phyloP scores from a whole-genome alignment of 2,113 vertebrate genomes.

The Pituophis catenifer region DNA sequence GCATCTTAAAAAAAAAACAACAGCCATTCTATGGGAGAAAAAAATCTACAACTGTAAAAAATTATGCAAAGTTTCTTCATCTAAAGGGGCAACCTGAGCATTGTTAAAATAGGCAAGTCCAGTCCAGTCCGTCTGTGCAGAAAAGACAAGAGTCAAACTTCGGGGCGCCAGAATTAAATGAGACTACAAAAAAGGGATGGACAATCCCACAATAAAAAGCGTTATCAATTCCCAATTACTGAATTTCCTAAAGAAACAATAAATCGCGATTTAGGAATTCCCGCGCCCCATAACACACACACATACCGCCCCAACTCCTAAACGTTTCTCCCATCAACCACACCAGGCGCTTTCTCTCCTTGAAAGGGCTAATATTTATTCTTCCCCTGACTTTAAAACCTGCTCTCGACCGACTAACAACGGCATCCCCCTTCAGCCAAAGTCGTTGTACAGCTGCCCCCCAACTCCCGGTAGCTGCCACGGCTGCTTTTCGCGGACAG shows the following conservation, averaged over 20 bases:
- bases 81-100: neutral
- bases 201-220: neutral
- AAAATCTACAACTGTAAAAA: neutral
- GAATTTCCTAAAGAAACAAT: neutral
- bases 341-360: neutral
- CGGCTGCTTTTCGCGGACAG: neutral
- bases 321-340: neutral
- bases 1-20: neutral
- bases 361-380: neutral
- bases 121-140: neutral
- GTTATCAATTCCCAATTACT: no score
- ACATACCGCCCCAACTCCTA: neutral
- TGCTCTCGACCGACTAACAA: neutral
- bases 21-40: neutral
- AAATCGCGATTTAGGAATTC: neutral
- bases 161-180: no score
- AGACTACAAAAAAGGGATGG: neutral
- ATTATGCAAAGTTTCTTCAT: neutral
- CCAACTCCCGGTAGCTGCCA: neutral
- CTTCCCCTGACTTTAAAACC: neutral
- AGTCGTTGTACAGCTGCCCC: neutral
- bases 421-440: neutral
- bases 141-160: neutral
- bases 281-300: neutral
- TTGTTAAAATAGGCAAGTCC: neutral